These are phyloP conservation scores for Holocentrus rufus DNA, from an alignment of 2,797 vertebrate genomes.

Conservation along the genomic window DNA sequence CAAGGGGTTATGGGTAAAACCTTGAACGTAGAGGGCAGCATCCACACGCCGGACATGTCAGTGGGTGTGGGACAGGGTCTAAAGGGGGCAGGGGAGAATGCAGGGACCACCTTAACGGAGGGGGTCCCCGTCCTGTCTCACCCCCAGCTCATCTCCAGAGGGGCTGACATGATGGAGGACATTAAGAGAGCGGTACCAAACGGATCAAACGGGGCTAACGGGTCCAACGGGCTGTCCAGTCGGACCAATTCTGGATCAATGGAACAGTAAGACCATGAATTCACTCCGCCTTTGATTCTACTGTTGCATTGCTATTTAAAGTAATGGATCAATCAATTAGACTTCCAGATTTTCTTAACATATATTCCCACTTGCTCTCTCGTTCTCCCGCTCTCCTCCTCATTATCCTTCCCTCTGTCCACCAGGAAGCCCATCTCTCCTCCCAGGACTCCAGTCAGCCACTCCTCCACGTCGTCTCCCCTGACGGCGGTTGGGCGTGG, in stretches of 20 bases:
- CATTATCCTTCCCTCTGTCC: conserved; percentile 10
- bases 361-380: background rate
- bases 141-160: conserved; percentile 88
- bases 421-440: conserved; percentile 87
- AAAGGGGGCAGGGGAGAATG: conserved; percentile 81
- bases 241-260: conserved; percentile 57
- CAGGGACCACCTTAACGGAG: conserved; percentile 63
- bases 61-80: conserved; percentile 76
- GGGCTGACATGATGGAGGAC: conserved; percentile 86
- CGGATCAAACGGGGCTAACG: conserved; percentile 80
- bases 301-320: background rate
- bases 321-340: no score
- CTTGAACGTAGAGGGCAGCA: conserved; percentile 80
- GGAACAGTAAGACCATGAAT: conserved; percentile 74
- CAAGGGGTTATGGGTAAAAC: conserved; percentile 84
- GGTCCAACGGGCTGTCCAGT: conserved; percentile 78
- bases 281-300: background rate
- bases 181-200: conserved; percentile 85
- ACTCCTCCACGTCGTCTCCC: conserved; percentile 84
- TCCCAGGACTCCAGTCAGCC: conserved; percentile 89
- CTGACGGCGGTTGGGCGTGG: conserved; percentile 80
- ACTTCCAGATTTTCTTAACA: background rate
- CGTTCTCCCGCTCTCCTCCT: background rate
- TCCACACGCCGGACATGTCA: conserved; percentile 68
- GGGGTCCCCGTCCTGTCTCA: conserved; percentile 80